Evolutionary conservation across 2,797 vertebrate species (phyloP), one percentile per base, ranked within the genome.

Genomic region (Diplodus puntazzo): DNA sequence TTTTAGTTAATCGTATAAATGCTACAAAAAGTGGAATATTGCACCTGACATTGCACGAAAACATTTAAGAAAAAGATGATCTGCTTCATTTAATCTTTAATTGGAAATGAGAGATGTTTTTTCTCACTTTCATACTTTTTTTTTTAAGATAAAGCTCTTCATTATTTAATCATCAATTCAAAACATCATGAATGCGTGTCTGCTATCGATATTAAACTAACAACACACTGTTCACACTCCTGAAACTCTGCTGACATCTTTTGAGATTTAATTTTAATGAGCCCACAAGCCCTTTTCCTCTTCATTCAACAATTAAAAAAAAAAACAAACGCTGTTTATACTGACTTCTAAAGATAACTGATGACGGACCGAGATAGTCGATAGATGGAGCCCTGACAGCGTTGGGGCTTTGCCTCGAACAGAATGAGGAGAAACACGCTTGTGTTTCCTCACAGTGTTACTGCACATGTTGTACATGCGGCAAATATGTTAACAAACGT

Each of bases 301-400:
- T 18, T 20, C 0, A 27, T 70, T 57, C 5, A 1, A 21, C 8
- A 0, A 2, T 46, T 34, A 30, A 30, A 30, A 34, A 34, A 34
- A 34, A 34, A 34, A 7, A 34, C 0, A 11, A 21, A 3, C 27
- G 45, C 46, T 25, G 18, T 2, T 0, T 21, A 49, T 25, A 0
- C 48, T 6, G 63, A 54, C 11, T 16, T 3, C 20, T 12, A 1
- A 11, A 14, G 18, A 11, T 34, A 1, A 5, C n/a, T n/a, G 43
- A 45, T 9, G n/a, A 16, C 4, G 3, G 42, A 11, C 16, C 0
- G 3, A 45, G 21, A 8, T 3, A 2, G 18, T 57, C 23, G 11
- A 72, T 65, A 65, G 57, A 69, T 3, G 66, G 57, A 71, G 71
- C 75, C 58, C 64, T 21, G 68, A 57, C 61, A 34, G 43, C 11